Evolutionary conservation across 2,888 invertebrate species (phyloP), one percentile per base, ranked within the genome.

Genomic region (Pyralis farinalis): DNA sequence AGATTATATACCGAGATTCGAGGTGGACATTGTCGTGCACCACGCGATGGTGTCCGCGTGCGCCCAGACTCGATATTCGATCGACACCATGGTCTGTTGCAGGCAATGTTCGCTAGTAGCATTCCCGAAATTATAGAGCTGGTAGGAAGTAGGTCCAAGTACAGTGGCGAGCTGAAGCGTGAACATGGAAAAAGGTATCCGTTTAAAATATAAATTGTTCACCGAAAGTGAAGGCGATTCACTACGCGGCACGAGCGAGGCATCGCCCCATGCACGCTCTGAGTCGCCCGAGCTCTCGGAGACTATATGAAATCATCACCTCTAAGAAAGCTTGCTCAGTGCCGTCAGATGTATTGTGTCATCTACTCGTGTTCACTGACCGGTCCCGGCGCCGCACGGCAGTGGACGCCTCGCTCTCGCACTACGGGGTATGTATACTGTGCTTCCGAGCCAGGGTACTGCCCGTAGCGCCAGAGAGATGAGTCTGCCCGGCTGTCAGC

Each of bases 51-150:
- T 83, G 84, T 78, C 71, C 79, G 78, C 74, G 76, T 67, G 70
- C 72, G 57, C 63, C 53, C 59, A 55, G 67, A 67, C 71, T 71
- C 70, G 64, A 67, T 72, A 63, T 74, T 68, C 83, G 80, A 84
- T 71, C 83, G 82, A 78, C 88, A 82, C 88, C 87, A 80, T 87
- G 88, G 88, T 92, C 93, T 92, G 93, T 94, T 94, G 91, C 95
- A 98, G 98, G 98, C 98, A 92, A 97, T 98, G 94, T 99, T 99
- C 96, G 98, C 98, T 93, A 98, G 97, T 94, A 98, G 97, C 94
- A 97, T 99, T 92, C 98, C 98, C 90, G 98, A 99, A 95, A 98
- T 99, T 92, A 98, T 97, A 92, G 98, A 98, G 93, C 97, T 99
- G 92, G 96, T 98, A 93, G 98, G 98, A 91, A 96, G 96, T 93